phyloP scores from a whole-genome alignment of 2,888 invertebrate species.

The Pyrocoelia pectoralis region DNA sequence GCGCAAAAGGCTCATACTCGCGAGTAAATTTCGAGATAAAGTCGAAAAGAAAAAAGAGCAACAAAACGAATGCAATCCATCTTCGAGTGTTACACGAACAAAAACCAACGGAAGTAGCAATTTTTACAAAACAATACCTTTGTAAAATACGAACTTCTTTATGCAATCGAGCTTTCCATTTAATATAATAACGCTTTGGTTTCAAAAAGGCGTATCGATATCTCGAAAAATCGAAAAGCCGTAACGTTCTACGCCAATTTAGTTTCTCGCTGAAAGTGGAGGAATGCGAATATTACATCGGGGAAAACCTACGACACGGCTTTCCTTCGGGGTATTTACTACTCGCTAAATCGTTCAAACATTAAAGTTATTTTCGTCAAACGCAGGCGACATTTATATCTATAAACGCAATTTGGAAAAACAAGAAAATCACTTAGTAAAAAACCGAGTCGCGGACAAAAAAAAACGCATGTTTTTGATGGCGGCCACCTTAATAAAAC shows the following conservation, averaged over 20 bases:
- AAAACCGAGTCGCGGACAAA: background rate
- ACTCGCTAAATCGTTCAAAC: constrained; percentile 43
- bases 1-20: constrained; percentile 38
- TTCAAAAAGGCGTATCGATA: constrained; percentile 34
- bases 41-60: constrained; percentile 33
- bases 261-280: constrained; percentile 23
- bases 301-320: constrained; percentile 28
- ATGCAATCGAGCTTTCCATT: constrained; percentile 29
- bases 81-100: constrained; percentile 28
- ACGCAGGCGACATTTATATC: constrained; percentile 39
- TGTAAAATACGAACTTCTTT: constrained; percentile 31
- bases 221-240: constrained; percentile 29
- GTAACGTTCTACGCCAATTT: constrained; percentile 26
- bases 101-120: constrained; percentile 30
- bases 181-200: constrained; percentile 37
- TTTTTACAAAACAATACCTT: constrained; percentile 33
- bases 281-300: constrained; percentile 36
- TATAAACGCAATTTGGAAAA: constrained; percentile 20
- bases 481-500: constrained; percentile 11
- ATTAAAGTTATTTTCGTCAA: constrained; percentile 48
- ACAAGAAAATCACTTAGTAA: constrained; percentile 20
- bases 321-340: constrained; percentile 34
- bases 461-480: constrained; percentile 10
- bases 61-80: constrained; percentile 33
- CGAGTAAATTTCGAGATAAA: constrained; percentile 32